A percentile compares a stretch with the other conserved stretches of the same genome.
These are phyloP conservation scores for Rhizoglyphus robini DNA, from an alignment of 1,140 invertebrate genomes.

Conservation along the genomic window DNA sequence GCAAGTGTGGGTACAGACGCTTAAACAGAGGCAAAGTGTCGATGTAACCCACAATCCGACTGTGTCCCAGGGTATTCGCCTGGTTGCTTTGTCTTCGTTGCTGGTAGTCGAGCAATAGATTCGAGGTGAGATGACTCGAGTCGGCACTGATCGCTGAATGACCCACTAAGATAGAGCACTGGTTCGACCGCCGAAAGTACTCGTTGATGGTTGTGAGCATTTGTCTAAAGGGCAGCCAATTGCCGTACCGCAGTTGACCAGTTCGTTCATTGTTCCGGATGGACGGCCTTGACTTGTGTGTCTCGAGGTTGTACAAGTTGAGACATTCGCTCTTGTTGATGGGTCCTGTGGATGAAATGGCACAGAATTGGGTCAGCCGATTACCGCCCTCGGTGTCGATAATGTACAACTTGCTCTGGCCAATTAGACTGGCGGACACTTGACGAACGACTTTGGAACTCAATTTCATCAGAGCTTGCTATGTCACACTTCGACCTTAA, in stretches of 20 bases:
- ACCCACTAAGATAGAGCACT: neutral
- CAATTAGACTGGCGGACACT: neutral
- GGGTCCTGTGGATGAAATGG: neutral
- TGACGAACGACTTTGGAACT: neutral
- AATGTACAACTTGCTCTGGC: neutral
- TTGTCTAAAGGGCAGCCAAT: neutral
- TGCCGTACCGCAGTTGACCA: neutral
- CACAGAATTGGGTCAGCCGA: neutral
- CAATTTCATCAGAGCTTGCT: too few relatives aligned
- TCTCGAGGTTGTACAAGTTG: conserved; percentile 9
- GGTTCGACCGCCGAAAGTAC: neutral
- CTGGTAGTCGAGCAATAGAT: neutral
- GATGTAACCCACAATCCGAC: neutral
- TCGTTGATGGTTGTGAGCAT: neutral
- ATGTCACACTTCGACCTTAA: too few relatives aligned
- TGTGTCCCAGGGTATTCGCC: neutral
- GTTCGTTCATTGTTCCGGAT: neutral
- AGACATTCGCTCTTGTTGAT: conserved; percentile 1
- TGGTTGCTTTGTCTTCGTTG: neutral
- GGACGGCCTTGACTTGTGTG: neutral
- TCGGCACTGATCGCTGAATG: conserved; percentile 5
- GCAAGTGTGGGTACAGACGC: neutral
- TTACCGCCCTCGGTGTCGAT: neutral
- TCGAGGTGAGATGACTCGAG: neutral
- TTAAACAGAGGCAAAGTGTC: neutral